These are phyloP conservation scores for Lycaena phlaeas DNA, from an alignment of 2,888 invertebrate genomes.

Conservation along the genomic window DNA sequence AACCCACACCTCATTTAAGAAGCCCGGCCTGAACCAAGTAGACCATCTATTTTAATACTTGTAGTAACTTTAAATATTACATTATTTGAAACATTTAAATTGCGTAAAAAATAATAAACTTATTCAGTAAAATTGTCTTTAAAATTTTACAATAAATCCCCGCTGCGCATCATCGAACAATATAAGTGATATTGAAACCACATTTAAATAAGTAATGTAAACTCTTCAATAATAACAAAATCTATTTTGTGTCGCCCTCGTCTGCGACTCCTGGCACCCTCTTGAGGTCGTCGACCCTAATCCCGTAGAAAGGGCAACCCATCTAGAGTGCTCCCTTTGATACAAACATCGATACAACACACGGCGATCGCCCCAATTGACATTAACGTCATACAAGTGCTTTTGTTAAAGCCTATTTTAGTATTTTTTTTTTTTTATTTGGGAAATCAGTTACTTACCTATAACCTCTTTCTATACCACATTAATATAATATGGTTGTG, in stretches of 20 bases:
- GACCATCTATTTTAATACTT: no score
- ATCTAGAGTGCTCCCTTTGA: conserved; percentile 19
- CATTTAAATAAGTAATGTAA: not conserved
- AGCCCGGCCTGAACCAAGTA: no score
- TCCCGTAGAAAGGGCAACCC: conserved; percentile 22
- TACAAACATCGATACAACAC: conserved; percentile 21
- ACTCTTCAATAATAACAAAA: not conserved
- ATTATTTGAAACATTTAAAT: no score
- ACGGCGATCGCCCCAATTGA: conserved; percentile 3
- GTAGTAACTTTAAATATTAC: no score
- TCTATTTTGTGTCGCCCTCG: conserved; percentile 11
- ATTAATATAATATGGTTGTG: no score
- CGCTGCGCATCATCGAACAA: no score
- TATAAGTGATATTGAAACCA: not conserved
- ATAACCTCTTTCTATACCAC: no score
- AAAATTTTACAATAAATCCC: no score
- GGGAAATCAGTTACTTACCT: no score
- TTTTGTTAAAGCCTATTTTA: not conserved
- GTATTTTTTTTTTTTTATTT: not conserved
- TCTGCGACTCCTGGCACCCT: conserved; percentile 20
- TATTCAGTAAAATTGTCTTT: no score
- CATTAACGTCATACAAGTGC: not conserved
- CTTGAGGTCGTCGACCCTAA: conserved; percentile 24
- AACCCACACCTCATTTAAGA: no score
- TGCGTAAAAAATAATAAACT: no score